phyloP scores from a whole-genome alignment of 2,113 vertebrate species.

The Diadophis punctatus region DNA sequence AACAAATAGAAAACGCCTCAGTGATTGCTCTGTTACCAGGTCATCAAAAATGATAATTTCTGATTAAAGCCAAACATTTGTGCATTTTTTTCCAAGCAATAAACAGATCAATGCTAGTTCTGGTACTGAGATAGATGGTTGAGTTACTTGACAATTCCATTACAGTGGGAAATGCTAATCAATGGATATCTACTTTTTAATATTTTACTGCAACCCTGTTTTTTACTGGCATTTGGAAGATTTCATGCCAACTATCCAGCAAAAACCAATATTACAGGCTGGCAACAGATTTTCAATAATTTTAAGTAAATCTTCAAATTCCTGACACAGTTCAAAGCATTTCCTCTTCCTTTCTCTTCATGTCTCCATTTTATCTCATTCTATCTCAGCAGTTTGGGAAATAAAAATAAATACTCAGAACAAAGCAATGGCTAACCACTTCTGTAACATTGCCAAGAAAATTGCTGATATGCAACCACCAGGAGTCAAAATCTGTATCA shows the following conservation, averaged over 20 bases:
- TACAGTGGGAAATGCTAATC: constrained; percentile 21
- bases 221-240: constrained; percentile 21
- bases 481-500: background rate
- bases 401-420: background rate
- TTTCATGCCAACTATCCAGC: constrained; percentile 24
- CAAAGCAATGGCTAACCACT: background rate
- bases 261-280: background rate
- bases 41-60: constrained; percentile 5
- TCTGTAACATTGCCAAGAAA: background rate
- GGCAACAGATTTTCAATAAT: constrained; percentile 33
- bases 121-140: constrained; percentile 15
- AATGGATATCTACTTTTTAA: constrained; percentile 33
- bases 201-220: background rate
- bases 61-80: constrained; percentile 33
- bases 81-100: background rate
- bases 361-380: background rate
- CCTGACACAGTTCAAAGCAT: background rate
- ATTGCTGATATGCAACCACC: background rate
- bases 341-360: background rate
- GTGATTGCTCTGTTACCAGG: constrained; percentile 14
- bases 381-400: background rate
- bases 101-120: constrained; percentile 25
- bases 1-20: constrained; percentile 6
- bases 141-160: constrained; percentile 31
- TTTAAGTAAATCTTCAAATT: background rate